Evolutionary conservation across 2,113 vertebrate genomes (phyloP), one percentile per base, ranked within the genome.

Genomic region (Sminthopsis crassicaudata): DNA sequence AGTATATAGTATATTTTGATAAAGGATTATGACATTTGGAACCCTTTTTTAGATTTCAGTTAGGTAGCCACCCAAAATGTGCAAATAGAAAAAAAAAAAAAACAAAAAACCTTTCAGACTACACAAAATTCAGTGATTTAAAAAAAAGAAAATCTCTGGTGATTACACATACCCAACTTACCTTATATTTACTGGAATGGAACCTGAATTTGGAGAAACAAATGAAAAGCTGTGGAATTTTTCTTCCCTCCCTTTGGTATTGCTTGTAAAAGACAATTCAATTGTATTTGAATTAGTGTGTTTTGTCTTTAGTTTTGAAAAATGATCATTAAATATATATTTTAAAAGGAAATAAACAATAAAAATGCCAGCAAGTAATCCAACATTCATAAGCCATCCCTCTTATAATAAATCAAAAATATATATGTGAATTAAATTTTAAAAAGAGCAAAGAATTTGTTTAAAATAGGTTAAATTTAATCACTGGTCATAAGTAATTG

Each of bases 181-280:
- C 27, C 53, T 55, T 84, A 27, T 48, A 91, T 96, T 95, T 94
- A 93, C 24, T 55, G 84, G 27, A 92, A 95, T 46, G 36, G 60
- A 57, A 8, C 50, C 2, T 16, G n/a, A 48, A 46, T 94, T 92
- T 60, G 19, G 12, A 92, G 90, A 89, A 84, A 95, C 89, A 76
- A 91, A 23, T 46, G 46, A 96, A 53, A n/a, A 93, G 16, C 23
- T 27, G 60, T 53, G 46, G 93, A 30, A 95, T 91, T 60, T 0
- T 46, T 27, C 89, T 97, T 94, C 51, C 89, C 88, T 93, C 89
- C 42, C 36, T 96, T 93, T 89, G 67, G 94, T 97, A 90, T 89
- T 93, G 48, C 89, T 55, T 92, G 89, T 91, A 76, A 94, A 94
- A 96, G 52, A 27, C 91, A 84, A 93, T 46, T 36, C 23, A 57